These are phyloP conservation scores for Zeugodacus cucurbitae DNA, from an alignment of 1,140 invertebrate species.

Conservation along the genomic window DNA sequence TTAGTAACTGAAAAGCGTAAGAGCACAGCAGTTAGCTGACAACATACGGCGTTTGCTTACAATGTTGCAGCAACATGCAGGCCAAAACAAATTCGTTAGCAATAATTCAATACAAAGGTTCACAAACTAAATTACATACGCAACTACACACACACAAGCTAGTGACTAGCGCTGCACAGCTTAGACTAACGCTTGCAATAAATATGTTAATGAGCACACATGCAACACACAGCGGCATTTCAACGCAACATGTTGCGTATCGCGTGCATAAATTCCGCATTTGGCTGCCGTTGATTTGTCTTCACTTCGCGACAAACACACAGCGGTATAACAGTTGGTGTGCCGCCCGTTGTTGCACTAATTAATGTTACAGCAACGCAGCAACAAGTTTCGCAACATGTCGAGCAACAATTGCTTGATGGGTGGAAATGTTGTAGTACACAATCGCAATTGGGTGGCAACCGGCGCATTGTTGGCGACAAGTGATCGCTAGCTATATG, in stretches of 20 bases:
- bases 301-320: neutral
- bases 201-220: conserved; percentile 23
- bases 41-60: neutral
- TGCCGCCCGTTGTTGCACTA: neutral
- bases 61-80: conserved; percentile 29
- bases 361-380: conserved; percentile 23
- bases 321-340: neutral
- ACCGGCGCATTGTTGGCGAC: conserved; percentile 6
- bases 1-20: neutral
- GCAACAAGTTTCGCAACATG: conserved; percentile 28
- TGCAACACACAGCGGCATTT: neutral
- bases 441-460: neutral
- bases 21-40: conserved; percentile 15
- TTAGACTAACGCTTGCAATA: neutral
- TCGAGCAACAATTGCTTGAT: conserved; percentile 13
- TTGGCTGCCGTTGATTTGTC: neutral
- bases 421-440: neutral
- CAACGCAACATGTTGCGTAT: neutral
- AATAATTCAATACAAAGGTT: neutral
- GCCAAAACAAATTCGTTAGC: neutral
- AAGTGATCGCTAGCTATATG: conserved; percentile 18
- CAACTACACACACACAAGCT: neutral
- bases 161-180: neutral
- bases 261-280: neutral
- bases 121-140: neutral